These are phyloP conservation scores for Pseudomyrmex flavicornis DNA, from an alignment of 1,140 invertebrate genomes.

Conservation along the genomic window DNA sequence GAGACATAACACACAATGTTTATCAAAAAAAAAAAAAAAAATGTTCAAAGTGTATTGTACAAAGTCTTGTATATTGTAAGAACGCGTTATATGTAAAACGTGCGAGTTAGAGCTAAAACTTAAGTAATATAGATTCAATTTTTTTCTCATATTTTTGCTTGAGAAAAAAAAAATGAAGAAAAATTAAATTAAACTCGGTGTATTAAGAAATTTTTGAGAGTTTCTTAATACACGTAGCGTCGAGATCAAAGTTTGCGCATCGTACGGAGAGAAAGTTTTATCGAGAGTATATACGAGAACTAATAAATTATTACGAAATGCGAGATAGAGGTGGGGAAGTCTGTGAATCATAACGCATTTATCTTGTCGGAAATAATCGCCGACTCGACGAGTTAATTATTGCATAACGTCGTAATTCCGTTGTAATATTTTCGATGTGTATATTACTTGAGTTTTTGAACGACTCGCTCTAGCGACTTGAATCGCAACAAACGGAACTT, in stretches of 20 bases:
- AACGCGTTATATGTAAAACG: conserved; percentile 13
- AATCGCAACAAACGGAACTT: conserved; percentile 38
- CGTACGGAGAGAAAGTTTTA: too few species aligned
- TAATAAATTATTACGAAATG: too few species aligned
- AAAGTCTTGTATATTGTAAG: conserved; percentile 62
- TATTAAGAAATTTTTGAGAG: too few species aligned
- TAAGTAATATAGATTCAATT: neutral
- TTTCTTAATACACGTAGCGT: too few species aligned
- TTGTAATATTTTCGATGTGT: neutral
- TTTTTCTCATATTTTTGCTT: neutral
- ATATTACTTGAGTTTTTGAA: neutral
- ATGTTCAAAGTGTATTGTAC: conserved; percentile 67
- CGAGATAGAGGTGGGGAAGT: too few species aligned
- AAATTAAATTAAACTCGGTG: neutral
- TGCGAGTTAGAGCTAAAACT: neutral
- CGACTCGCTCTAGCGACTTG: neutral
- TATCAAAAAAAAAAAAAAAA: conserved; percentile 59
- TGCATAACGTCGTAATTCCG: too few species aligned
- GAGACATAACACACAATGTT: conserved; percentile 46
- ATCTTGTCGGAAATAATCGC: too few species aligned
- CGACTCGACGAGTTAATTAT: too few species aligned
- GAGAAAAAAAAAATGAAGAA: neutral
- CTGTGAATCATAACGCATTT: too few species aligned
- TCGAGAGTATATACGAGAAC: too few species aligned
- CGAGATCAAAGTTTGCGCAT: too few species aligned